Evolutionary conservation across 2,888 invertebrate genomes (phyloP).

Genomic region (Taphrorychus bicolor): DNA sequence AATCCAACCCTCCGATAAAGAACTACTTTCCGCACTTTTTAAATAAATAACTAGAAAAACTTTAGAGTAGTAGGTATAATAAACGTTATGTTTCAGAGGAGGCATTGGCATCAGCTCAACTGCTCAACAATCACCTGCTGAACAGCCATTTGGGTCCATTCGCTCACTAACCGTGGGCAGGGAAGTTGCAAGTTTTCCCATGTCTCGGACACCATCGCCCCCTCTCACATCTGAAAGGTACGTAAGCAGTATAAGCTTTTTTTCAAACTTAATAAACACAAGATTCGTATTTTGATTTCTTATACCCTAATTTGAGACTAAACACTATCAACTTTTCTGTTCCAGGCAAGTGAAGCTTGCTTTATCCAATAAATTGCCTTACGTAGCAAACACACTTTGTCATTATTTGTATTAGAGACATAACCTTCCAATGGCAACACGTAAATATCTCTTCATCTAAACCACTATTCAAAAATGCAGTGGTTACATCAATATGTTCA

Average conservation of each 20-base stretch:
- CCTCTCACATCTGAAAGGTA: constrained; percentile 63
- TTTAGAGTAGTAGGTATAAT: neutral
- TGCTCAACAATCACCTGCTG: constrained; percentile 74
- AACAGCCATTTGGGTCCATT: constrained; percentile 78
- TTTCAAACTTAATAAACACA: neutral
- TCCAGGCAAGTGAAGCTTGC: too few species aligned
- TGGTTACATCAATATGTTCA: too few species aligned
- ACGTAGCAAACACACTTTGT: too few species aligned
- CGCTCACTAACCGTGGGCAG: constrained; percentile 74
- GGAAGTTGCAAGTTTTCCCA: constrained; percentile 79
- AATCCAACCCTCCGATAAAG: neutral
- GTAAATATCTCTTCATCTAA: too few species aligned
- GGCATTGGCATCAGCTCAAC: constrained; percentile 66
- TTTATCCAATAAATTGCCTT: too few species aligned
- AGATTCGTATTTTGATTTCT: too few species aligned
- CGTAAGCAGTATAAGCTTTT: neutral
- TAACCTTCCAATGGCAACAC: too few species aligned
- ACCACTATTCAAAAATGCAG: too few species aligned
- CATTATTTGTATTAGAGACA: too few species aligned
- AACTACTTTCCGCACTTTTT: too few species aligned
- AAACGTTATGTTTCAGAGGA: constrained; percentile 72
- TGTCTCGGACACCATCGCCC: constrained; percentile 76
- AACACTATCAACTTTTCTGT: too few species aligned
- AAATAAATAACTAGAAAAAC: neutral
- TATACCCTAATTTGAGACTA: too few species aligned